These are phyloP conservation scores for Schizaphis graminum DNA, from an alignment of 2,888 invertebrate species.

Conservation along the genomic window DNA sequence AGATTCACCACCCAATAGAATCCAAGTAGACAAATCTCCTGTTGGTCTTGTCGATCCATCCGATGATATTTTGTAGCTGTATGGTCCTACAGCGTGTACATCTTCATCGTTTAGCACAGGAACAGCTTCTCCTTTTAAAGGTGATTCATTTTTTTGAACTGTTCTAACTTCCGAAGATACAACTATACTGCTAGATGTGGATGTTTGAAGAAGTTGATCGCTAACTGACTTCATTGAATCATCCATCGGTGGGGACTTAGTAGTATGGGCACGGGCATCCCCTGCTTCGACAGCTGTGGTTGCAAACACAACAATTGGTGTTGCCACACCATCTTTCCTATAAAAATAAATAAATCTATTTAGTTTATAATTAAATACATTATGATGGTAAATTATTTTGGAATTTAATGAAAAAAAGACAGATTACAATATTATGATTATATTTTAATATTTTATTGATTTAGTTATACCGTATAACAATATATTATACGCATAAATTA, in stretches of 20 bases:
- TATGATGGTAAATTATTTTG: not conserved
- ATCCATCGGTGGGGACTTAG: slow-evolving; percentile 31
- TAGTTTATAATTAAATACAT: not conserved
- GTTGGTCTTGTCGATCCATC: slow-evolving; percentile 66
- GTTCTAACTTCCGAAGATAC: slow-evolving; percentile 47
- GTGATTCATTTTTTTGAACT: slow-evolving; percentile 62
- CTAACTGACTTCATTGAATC: slow-evolving; percentile 52
- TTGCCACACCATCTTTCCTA: slow-evolving; percentile 33
- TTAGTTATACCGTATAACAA: slow-evolving; percentile 18
- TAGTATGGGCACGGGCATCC: slow-evolving; percentile 49
- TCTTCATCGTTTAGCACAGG: slow-evolving; percentile 77
- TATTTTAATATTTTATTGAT: slow-evolving; percentile 62
- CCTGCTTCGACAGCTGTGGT: not conserved
- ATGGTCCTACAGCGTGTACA: slow-evolving; percentile 67
- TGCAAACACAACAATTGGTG: slow-evolving; percentile 20
- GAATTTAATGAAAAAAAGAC: slow-evolving; percentile 42
- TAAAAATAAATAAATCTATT: not conserved
- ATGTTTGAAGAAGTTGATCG: slow-evolving; percentile 54
- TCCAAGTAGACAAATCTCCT: slow-evolving; percentile 84
- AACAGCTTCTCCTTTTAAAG: slow-evolving; percentile 76
- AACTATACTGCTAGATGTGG: slow-evolving; percentile 15
- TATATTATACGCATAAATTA: slow-evolving; percentile 41
- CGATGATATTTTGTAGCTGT: slow-evolving; percentile 70
- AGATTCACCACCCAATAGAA: slow-evolving; percentile 76
- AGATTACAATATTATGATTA: not conserved